phyloP scores from a whole-genome alignment of 2,888 invertebrate genomes.

The Orthosia cruda region DNA sequence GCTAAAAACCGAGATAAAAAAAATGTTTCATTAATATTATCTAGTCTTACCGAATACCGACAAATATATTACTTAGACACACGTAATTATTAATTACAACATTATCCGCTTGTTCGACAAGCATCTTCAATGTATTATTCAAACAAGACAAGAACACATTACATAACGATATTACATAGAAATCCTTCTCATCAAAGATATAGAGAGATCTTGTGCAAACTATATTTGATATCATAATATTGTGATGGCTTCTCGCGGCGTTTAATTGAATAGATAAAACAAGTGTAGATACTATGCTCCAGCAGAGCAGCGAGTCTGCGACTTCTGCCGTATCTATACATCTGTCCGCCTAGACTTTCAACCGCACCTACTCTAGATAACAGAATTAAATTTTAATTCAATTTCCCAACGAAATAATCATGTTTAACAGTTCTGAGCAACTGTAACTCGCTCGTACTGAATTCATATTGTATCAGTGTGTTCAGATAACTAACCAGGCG shows the following conservation, averaged over 20 bases:
- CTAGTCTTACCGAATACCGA: background rate
- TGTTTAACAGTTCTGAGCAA: slow-evolving; percentile 84
- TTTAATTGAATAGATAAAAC: slow-evolving; percentile 68
- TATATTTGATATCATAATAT: slow-evolving; percentile 54
- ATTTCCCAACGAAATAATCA: slow-evolving; percentile 82
- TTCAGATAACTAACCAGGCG: slow-evolving; percentile 88
- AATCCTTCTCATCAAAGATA: slow-evolving; percentile 36
- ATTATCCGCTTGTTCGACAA: slow-evolving; percentile 1
- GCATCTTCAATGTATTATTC: slow-evolving; percentile 8
- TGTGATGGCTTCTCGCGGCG: slow-evolving; percentile 45
- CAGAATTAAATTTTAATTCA: slow-evolving; percentile 84
- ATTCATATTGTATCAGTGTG: slow-evolving; percentile 88
- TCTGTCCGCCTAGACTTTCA: slow-evolving; percentile 65
- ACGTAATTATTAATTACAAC: background rate
- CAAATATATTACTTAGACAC: background rate
- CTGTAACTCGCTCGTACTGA: slow-evolving; percentile 82
- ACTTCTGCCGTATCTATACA: slow-evolving; percentile 52
- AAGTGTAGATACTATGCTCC: slow-evolving; percentile 49
- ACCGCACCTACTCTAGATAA: slow-evolving; percentile 70
- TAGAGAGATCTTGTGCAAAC: slow-evolving; percentile 33
- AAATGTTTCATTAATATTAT: background rate
- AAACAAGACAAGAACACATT: slow-evolving; percentile 1
- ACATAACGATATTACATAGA: slow-evolving; percentile 16
- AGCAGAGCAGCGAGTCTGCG: slow-evolving; percentile 23
- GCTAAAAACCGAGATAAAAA: background rate